Evolutionary conservation across 2,797 vertebrate genomes (phyloP).

Genomic region (Anomalospiza imberbis): DNA sequence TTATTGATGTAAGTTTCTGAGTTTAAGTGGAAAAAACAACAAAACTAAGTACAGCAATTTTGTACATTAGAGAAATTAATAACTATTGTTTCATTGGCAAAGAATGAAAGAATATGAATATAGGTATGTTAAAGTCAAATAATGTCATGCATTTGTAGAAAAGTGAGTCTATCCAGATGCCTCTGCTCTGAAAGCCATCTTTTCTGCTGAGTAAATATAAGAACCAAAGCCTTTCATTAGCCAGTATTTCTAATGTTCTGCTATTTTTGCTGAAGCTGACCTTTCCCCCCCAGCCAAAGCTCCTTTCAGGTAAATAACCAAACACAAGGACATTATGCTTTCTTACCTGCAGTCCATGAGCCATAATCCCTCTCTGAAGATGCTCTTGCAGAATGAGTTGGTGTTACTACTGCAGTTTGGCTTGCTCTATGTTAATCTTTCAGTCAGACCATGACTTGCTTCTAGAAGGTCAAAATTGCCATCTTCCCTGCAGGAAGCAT

Average conservation of each 20-base stretch:
- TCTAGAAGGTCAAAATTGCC: neutral
- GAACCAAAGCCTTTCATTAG: neutral
- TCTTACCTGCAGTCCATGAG: conserved; percentile 40
- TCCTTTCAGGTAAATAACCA: neutral
- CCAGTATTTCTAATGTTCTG: neutral
- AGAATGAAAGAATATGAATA: neutral
- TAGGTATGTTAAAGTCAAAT: neutral
- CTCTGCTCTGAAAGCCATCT: neutral
- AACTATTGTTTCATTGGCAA: neutral
- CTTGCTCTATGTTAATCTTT: neutral
- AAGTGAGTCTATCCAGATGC: neutral
- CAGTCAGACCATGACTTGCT: neutral
- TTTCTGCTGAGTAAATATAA: neutral
- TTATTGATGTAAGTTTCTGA: neutral
- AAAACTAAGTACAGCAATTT: neutral
- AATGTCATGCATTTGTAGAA: neutral
- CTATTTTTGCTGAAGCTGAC: neutral
- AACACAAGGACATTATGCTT: neutral
- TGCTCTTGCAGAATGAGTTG: neutral
- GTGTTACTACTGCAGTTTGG: neutral
- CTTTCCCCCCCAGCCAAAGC: neutral
- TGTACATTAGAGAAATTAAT: neutral
- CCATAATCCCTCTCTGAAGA: neutral
- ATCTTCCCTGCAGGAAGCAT: neutral
- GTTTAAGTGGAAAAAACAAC: neutral